Evolutionary conservation across 2,888 invertebrate genomes (phyloP).

Genomic region (Campoplex nolae): DNA sequence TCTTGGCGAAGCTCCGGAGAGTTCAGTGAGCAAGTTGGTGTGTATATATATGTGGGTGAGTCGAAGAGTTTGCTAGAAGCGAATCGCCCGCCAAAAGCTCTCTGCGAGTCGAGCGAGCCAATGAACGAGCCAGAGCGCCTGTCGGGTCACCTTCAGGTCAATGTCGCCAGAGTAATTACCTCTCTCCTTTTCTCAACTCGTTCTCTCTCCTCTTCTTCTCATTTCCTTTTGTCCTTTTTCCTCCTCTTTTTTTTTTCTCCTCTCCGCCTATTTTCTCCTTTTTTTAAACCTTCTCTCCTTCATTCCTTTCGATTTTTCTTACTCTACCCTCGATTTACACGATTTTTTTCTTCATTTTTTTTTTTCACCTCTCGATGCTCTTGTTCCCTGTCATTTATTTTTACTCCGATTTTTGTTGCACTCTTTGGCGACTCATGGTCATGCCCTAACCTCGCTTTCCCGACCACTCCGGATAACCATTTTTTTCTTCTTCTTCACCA

Average conservation of each 20-base stretch:
- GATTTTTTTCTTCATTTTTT: slow-evolving; percentile 74
- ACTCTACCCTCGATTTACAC: slow-evolving; percentile 30
- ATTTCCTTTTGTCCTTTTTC: slow-evolving; percentile 28
- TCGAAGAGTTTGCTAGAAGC: slow-evolving; percentile 62
- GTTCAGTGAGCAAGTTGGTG: slow-evolving; percentile 2
- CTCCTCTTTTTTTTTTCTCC: slow-evolving; percentile 11
- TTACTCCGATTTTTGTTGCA: slow-evolving; percentile 6
- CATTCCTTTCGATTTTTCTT: slow-evolving; percentile 39
- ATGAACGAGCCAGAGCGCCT: slow-evolving; percentile 75
- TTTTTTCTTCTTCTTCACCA: background rate
- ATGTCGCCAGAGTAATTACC: slow-evolving; percentile 83
- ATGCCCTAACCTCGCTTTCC: background rate
- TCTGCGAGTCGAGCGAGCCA: slow-evolving; percentile 71
- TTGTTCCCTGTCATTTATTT: slow-evolving; percentile 32
- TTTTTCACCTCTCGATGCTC: slow-evolving; percentile 74
- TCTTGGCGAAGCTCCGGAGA: background rate
- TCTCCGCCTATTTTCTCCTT: slow-evolving; percentile 5
- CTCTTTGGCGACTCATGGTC: slow-evolving; percentile 5
- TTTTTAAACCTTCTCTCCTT: slow-evolving; percentile 38
- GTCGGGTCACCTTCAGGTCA: slow-evolving; percentile 83
- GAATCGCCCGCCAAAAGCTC: slow-evolving; percentile 70
- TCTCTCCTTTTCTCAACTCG: slow-evolving; percentile 68
- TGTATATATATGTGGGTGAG: slow-evolving; percentile 46
- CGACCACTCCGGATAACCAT: background rate
- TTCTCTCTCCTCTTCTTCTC: slow-evolving; percentile 22